A percentile compares a stretch with the other conserved stretches of the same genome.
phyloP scores from a whole-genome alignment of 2,888 invertebrate species.

The Drosophila antonietae region DNA sequence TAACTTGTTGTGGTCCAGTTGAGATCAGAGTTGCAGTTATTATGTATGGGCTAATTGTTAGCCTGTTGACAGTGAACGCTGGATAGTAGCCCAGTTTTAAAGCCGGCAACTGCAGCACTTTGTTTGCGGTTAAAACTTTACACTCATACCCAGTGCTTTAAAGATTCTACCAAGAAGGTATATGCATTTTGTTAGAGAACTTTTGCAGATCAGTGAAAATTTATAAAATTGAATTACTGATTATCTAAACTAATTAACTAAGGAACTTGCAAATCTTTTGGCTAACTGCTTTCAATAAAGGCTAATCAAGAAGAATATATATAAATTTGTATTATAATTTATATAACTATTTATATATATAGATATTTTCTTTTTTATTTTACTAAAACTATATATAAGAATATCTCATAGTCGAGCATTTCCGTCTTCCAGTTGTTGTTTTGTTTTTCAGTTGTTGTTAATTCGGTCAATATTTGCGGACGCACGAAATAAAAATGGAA shows the following conservation, averaged over 20 bases:
- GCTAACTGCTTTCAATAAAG: too few relatives aligned
- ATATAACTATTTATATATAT: background rate
- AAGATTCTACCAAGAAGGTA: background rate
- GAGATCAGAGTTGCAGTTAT: constrained; percentile 27
- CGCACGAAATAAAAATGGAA: constrained; percentile 81
- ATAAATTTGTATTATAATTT: too few relatives aligned
- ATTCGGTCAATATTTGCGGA: constrained; percentile 82
- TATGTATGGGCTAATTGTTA: constrained; percentile 36
- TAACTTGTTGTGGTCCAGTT: constrained; percentile 17
- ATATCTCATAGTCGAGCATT: background rate
- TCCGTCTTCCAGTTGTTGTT: background rate
- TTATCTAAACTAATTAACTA: background rate
- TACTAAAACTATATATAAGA: background rate
- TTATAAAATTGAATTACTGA: background rate
- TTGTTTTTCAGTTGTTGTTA: constrained; percentile 71
- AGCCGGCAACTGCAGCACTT: constrained; percentile 30
- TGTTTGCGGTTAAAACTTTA: constrained; percentile 66
- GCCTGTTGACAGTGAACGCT: constrained; percentile 43
- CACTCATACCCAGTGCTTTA: background rate
- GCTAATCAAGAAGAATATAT: too few relatives aligned
- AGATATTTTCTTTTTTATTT: too few relatives aligned
- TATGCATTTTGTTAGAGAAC: accelerated
- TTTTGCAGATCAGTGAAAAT: background rate
- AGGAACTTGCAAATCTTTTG: background rate
- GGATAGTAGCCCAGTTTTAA: constrained; percentile 40